Conservation (phyloP, 2,113 vertebrate genomes). For the Nothoprocta perdicaria region DNA sequence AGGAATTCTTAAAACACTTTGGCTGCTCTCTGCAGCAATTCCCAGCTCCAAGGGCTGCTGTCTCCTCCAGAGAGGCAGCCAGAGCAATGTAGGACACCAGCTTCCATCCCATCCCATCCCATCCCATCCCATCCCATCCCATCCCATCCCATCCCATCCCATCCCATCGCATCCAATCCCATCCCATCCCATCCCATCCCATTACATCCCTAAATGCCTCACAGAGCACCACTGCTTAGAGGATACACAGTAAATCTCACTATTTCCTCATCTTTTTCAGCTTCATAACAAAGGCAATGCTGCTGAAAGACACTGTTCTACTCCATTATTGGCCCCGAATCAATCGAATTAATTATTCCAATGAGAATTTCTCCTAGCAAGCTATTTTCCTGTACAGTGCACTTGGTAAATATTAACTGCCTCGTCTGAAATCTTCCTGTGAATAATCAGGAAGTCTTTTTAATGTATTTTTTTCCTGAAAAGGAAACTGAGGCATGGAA, state of each 20-base stretch:
- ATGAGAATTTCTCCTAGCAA: constrained; percentile 32
- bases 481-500: constrained; percentile 32
- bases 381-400: constrained; percentile 42
- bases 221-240: neutral
- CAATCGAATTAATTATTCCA: constrained; percentile 54
- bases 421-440: constrained; percentile 26
- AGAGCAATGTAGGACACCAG: rapidly evolving
- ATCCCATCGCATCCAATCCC: neutral
- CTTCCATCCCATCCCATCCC: neutral
- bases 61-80: neutral
- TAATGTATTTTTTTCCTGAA: neutral
- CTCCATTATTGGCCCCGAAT: neutral
- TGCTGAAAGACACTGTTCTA: neutral
- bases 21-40: neutral
- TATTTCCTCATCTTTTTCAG: neutral
- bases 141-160: neutral
- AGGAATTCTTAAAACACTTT: neutral
- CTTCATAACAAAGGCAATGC: neutral
- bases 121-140: neutral
- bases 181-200: neutral
- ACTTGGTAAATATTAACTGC: constrained; percentile 22
- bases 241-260: neutral
- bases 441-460: neutral
- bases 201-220: neutral
- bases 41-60: neutral